Percentiles rank a stretch among this genome's conserved stretches.
Conservation (phyloP, 2,113 vertebrate species). For the Herpailurus yagouaroundi region DNA sequence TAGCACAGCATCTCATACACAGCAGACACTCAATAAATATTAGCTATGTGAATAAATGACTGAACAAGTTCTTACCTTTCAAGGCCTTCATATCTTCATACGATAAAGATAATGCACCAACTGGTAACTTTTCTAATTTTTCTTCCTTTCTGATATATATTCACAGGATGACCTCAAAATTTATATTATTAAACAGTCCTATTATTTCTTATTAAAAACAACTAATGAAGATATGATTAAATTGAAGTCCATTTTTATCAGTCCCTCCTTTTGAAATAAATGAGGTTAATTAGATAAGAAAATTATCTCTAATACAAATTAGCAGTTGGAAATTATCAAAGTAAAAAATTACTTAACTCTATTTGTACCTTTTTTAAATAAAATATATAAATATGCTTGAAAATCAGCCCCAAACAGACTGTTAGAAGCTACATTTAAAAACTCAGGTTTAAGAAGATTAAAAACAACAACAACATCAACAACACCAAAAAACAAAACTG, state of each 20-base stretch:
- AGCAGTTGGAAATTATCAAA: slow-evolving; percentile 26
- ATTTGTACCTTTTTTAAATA: neutral
- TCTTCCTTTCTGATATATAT: slow-evolving; percentile 9
- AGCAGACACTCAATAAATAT: neutral
- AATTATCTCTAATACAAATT: slow-evolving; percentile 51
- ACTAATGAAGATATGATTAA: slow-evolving; percentile 24
- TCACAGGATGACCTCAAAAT: neutral
- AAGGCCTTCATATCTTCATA: neutral
- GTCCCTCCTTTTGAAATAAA: slow-evolving; percentile 18
- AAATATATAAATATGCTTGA: neutral
- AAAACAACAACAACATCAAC: too few relatives aligned
- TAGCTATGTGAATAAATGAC: neutral
- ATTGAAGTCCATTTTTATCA: slow-evolving; percentile 40
- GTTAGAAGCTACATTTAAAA: neutral
- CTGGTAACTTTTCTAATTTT: neutral
- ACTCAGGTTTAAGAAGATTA: neutral
- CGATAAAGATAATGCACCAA: neutral
- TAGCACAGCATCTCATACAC: neutral
- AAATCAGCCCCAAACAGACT: neutral
- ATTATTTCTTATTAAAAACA: slow-evolving; percentile 30
- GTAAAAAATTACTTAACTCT: slow-evolving; percentile 32
- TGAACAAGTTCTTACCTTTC: neutral
- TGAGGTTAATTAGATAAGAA: slow-evolving; percentile 54
- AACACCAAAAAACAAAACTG: neutral
- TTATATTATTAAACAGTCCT: neutral